phyloP scores from a whole-genome alignment of 2,888 invertebrate genomes.

The Plemyria rubiginata region DNA sequence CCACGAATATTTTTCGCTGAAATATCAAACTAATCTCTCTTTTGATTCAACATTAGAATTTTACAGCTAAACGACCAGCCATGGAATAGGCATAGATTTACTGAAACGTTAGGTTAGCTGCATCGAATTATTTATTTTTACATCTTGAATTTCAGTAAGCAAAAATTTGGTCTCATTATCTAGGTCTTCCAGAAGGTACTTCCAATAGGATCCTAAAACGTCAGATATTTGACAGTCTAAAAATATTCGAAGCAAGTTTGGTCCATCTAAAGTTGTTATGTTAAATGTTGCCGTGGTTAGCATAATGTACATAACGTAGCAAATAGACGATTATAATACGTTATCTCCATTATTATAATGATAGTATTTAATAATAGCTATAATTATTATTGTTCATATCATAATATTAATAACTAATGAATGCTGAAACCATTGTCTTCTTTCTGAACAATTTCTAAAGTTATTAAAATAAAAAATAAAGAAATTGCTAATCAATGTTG shows the following conservation, averaged over 20 bases:
- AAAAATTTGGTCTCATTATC: neutral
- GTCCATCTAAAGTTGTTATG: constrained; percentile 62
- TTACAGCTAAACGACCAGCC: constrained; percentile 1
- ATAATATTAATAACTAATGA: constrained; percentile 86
- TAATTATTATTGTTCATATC: constrained; percentile 88
- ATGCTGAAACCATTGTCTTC: constrained; percentile 88
- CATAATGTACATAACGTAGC: constrained; percentile 72
- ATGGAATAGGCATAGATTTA: neutral
- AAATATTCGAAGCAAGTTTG: constrained; percentile 59
- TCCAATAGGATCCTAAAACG: constrained; percentile 11
- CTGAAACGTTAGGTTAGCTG: neutral
- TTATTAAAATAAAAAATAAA: constrained; percentile 86
- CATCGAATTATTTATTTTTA: neutral
- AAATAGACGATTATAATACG: constrained; percentile 74
- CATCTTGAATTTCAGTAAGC: neutral
- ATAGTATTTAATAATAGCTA: constrained; percentile 66
- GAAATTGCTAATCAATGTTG: constrained; percentile 80
- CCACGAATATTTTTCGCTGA: constrained; percentile 41
- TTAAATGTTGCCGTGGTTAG: constrained; percentile 64
- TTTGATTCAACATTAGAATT: neutral
- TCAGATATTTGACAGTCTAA: constrained; percentile 31
- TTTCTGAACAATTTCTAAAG: constrained; percentile 92
- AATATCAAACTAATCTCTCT: constrained; percentile 8
- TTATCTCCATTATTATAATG: constrained; percentile 78
- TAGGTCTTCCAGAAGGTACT: constrained; percentile 29